Base-by-base conservation (phyloP, 2,113 vertebrate genomes). In the Todiramphus chloris region DNA sequence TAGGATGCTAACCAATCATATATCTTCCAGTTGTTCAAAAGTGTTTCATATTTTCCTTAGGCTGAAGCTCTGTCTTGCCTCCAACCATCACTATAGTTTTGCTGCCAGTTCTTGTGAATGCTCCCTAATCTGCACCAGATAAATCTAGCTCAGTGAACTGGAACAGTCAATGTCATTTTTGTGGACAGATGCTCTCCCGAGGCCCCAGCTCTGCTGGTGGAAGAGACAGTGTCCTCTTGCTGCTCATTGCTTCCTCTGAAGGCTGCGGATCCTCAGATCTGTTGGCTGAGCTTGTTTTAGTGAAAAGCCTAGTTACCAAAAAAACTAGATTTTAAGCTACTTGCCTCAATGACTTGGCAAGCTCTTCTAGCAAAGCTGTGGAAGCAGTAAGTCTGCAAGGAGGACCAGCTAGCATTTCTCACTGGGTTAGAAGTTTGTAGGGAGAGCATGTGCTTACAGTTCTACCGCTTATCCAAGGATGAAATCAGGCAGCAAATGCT, bases 401-500 rank as follows among this genome's bases (percentile, higher is more conserved):
- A 39, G 17, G 43, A 15, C 44, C 51, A 67, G 31, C 31, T 23
- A 82, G 69, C 24, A 31, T 41, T 90, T 87, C 48, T 59, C 35
- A 77, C 28, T 0, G 3, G 25, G 21, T 73, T 63, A 69, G 75
- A 50, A 39, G 33, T 80, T 89, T 41, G 46, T 14, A 69, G 27
- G 68, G 27, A 69, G 59, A 81, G 69, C 2, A 6, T 37, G 69
- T 78, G 48, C 53, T 84, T 39, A 17, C 56, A 48, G 60, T 39
- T 66, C 46, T 59, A 59, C 87, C 35, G 16, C 24, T 60, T 8
- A 0, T 48, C 43, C 0, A 0, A 87, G 50, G 50, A 60, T 43
- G 43, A 75, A 76, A 69, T 27, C 44, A 83, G 35, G 63, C 59
- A 80, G 80, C 53, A 76, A 37, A 87, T 87, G 63, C 79, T 80